Percentiles rank a stretch among this genome's conserved stretches.
phyloP scores from a whole-genome alignment of 2,797 vertebrate species.

The Trematomus bernacchii region DNA sequence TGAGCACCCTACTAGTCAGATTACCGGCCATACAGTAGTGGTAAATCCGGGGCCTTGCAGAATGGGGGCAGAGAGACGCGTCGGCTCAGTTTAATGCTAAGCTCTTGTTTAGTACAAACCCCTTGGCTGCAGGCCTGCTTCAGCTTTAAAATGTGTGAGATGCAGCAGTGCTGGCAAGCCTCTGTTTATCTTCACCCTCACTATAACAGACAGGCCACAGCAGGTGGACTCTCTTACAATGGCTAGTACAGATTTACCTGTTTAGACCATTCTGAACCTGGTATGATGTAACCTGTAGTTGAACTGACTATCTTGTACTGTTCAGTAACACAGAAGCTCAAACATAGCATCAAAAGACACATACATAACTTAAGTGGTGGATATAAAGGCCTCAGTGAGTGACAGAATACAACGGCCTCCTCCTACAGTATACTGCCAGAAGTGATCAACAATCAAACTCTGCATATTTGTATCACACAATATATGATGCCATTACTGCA shows the following conservation, averaged over 20 bases:
- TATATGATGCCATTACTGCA: slow-evolving; percentile 27
- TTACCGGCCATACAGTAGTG: slow-evolving; percentile 54
- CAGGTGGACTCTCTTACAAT: slow-evolving; percentile 7
- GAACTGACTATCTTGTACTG: not conserved
- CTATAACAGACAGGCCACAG: not conserved
- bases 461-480: not conserved
- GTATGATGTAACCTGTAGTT: not conserved
- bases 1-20: slow-evolving; percentile 65
- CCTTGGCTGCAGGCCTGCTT: slow-evolving; percentile 31
- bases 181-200: slow-evolving; percentile 8
- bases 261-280: not conserved
- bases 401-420: slow-evolving; percentile 5
- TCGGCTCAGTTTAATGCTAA: slow-evolving; percentile 56
- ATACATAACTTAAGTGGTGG: not conserved
- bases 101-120: slow-evolving; percentile 53
- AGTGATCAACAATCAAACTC: slow-evolving; percentile 27
- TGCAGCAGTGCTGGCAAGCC: not conserved
- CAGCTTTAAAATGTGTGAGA: slow-evolving; percentile 21
- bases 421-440: slow-evolving; percentile 13
- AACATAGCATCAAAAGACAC: too few relatives aligned
- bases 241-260: not conserved
- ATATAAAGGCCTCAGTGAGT: not conserved
- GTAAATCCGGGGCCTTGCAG: slow-evolving; percentile 73
- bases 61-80: slow-evolving; percentile 54
- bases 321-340: not conserved